phyloP scores from a whole-genome alignment of 2,888 invertebrate genomes.

The Macaria liturata region DNA sequence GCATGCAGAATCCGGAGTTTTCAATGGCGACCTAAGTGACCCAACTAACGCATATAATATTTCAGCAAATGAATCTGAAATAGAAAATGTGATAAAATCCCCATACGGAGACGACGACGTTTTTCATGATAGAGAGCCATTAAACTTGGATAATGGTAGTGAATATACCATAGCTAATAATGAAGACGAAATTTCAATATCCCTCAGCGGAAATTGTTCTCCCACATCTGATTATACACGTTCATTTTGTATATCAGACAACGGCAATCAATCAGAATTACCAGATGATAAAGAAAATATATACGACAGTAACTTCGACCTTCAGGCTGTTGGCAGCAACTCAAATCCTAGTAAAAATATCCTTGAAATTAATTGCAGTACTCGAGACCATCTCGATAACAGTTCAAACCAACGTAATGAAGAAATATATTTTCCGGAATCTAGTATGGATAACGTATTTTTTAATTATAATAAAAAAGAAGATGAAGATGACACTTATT shows the following conservation, averaged over 20 bases:
- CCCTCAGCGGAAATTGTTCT: constrained; percentile 40
- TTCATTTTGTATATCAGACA: constrained; percentile 31
- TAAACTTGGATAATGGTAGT: too few species aligned
- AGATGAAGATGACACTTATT: constrained; percentile 42
- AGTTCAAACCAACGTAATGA: constrained; percentile 30
- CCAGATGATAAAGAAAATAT: constrained; percentile 51
- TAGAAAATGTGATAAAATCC: constrained; percentile 65
- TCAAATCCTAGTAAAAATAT: constrained; percentile 25
- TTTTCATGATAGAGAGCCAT: constrained; percentile 26
- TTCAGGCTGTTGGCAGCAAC: constrained; percentile 30
- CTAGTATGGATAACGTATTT: constrained; percentile 51
- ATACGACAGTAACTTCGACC: constrained; percentile 31
- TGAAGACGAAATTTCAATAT: constrained; percentile 53
- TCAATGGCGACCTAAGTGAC: constrained; percentile 43
- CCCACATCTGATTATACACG: constrained; percentile 34
- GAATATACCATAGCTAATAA: too few species aligned
- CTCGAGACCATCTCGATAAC: constrained; percentile 30
- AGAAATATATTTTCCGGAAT: constrained; percentile 54
- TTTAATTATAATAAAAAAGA: constrained; percentile 45
- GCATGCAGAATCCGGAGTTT: constrained; percentile 40
- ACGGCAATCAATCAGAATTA: constrained; percentile 27
- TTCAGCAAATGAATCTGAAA: constrained; percentile 57
- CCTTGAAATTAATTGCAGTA: constrained; percentile 23
- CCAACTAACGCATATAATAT: constrained; percentile 63
- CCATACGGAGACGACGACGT: constrained; percentile 70